phyloP scores from a whole-genome alignment of 1,140 invertebrate species.

The Drosophila neocordata region DNA sequence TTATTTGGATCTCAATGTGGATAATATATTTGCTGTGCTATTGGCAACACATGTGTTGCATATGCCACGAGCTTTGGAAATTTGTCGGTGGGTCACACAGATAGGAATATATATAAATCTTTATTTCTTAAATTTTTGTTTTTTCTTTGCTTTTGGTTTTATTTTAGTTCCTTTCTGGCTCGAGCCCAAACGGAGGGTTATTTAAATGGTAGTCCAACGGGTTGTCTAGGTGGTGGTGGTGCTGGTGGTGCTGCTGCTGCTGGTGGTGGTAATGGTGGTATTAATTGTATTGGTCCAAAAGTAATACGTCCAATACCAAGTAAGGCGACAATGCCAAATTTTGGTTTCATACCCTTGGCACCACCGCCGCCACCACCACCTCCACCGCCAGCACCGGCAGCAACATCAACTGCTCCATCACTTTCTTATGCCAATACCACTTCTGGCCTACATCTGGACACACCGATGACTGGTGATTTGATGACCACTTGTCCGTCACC shows the following conservation, averaged over 20 bases:
- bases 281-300: conserved; percentile 36
- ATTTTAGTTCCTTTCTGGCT: conserved; percentile 81
- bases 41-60: conserved; percentile 89
- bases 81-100: conserved; percentile 84
- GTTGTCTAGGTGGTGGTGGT: not conserved
- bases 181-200: conserved; percentile 82
- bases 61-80: conserved; percentile 89
- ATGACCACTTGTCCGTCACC: not conserved
- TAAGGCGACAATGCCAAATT: conserved; percentile 75
- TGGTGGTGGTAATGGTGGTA: conserved; percentile 6
- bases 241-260: conserved; percentile 13
- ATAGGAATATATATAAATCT: too few relatives aligned
- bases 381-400: conserved; percentile 1
- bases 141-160: not conserved
- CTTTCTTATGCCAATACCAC: not conserved
- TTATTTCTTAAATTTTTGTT: not conserved
- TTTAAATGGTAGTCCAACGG: conserved; percentile 43
- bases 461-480: not conserved
- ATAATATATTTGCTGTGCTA: conserved; percentile 89
- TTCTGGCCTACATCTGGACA: not conserved
- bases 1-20: conserved; percentile 87
- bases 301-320: conserved; percentile 79
- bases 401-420: conserved; percentile 1
- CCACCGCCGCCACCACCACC: conserved; percentile 13
- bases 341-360: conserved; percentile 59